phyloP scores from a whole-genome alignment of 2,113 vertebrate species.

The Siniperca knerii region DNA sequence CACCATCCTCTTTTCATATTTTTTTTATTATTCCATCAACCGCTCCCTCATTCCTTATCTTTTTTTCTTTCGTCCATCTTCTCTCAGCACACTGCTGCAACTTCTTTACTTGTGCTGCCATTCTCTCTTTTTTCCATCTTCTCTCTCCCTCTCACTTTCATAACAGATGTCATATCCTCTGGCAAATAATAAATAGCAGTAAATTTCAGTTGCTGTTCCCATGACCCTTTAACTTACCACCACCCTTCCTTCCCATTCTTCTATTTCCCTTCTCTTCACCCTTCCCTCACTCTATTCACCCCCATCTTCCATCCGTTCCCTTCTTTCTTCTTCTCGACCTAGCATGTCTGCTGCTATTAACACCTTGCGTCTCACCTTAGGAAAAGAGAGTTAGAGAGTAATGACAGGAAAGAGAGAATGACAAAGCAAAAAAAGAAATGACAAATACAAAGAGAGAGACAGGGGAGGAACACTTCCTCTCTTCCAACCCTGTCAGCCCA shows the following conservation, averaged over 20 bases:
- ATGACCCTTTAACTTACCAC: constrained; percentile 55
- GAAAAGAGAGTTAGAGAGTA: constrained; percentile 7
- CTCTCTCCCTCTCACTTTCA: constrained; percentile 14
- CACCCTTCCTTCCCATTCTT: constrained; percentile 43
- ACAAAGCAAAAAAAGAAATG: constrained; percentile 28
- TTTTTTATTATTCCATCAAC: not conserved
- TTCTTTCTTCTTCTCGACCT: constrained; percentile 5
- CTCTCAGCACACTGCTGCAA: not conserved
- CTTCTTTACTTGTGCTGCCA: not conserved
- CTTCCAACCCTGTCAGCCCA: constrained; percentile 51
- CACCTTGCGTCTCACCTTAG: not conserved
- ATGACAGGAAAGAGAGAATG: constrained; percentile 10
- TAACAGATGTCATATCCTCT: constrained; percentile 47
- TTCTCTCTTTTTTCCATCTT: not conserved
- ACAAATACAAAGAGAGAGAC: constrained; percentile 9
- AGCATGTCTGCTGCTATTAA: constrained; percentile 4
- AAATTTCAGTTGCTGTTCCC: constrained; percentile 46
- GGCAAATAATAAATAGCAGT: constrained; percentile 63
- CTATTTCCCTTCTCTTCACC: constrained; percentile 34
- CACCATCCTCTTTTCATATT: not conserved
- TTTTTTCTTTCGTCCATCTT: not conserved
- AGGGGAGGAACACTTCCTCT: constrained; percentile 17
- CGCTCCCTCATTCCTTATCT: not conserved
- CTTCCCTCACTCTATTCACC: constrained; percentile 22
- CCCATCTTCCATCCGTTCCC: constrained; percentile 2